Evolutionary conservation across 2,113 vertebrate genomes (phyloP).

Genomic region (Chaenocephalus aceratus): DNA sequence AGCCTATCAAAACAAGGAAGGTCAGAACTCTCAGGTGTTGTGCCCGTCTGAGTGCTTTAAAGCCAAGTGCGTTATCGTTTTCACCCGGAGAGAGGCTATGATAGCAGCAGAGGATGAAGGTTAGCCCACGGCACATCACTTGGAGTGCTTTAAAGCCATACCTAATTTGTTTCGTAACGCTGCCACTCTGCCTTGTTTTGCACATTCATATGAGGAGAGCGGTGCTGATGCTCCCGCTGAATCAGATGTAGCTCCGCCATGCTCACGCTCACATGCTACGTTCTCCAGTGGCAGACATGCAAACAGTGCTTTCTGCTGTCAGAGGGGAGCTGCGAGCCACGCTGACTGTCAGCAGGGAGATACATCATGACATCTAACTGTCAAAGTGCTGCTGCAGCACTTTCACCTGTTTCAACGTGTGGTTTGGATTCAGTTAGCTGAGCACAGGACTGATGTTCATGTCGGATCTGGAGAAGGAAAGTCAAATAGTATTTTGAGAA

Average conservation of each 20-base stretch:
- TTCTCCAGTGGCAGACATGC: not conserved
- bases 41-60: slow-evolving; percentile 77
- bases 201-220: slow-evolving; percentile 37
- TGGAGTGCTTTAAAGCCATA: slow-evolving; percentile 68
- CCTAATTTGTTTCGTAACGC: slow-evolving; percentile 61
- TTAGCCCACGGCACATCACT: slow-evolving; percentile 60
- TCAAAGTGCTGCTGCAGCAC: not conserved
- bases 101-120: slow-evolving; percentile 72
- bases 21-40: slow-evolving; percentile 77
- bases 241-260: slow-evolving; percentile 4
- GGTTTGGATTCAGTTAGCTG: not conserved
- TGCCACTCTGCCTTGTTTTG: slow-evolving; percentile 52
- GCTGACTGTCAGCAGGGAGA: not conserved
- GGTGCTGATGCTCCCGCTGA: slow-evolving; percentile 19
- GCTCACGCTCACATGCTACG: not conserved
- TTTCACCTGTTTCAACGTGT: not conserved
- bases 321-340: not conserved
- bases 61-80: slow-evolving; percentile 83
- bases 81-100: slow-evolving; percentile 71
- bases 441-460: not conserved
- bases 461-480: not conserved
- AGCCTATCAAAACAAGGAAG: slow-evolving; percentile 74
- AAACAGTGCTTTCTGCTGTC: slow-evolving; percentile 6
- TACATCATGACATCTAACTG: not conserved
- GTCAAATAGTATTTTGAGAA: not conserved